These are phyloP conservation scores for Vireo altiloquus DNA, from an alignment of 2,113 vertebrate genomes.

Conservation along the genomic window DNA sequence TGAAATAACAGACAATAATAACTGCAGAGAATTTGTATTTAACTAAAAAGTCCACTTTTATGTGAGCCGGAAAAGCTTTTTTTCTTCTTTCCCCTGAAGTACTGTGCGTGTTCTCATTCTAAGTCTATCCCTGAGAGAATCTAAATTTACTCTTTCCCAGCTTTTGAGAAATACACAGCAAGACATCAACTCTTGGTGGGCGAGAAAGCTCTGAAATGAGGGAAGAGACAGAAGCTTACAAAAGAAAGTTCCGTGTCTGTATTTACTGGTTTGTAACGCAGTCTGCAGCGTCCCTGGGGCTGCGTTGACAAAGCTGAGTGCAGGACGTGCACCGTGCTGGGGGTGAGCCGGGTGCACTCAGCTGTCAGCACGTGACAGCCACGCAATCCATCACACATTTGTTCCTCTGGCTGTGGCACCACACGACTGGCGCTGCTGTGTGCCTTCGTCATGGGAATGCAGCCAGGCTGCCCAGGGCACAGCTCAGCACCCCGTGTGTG, in stretches of 20 bases:
- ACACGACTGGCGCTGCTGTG: fast-evolving
- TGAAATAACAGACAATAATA: neutral
- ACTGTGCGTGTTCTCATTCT: neutral
- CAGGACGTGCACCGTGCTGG: neutral
- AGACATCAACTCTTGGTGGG: neutral
- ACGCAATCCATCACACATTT: neutral
- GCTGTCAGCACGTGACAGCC: neutral
- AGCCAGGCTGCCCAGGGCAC: neutral
- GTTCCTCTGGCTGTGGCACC: neutral
- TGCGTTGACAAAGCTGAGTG: neutral
- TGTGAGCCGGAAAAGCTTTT: neutral
- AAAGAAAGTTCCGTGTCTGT: neutral
- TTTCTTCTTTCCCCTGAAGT: neutral
- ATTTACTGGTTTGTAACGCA: neutral
- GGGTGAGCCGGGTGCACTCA: neutral
- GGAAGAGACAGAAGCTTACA: neutral
- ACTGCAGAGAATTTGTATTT: neutral
- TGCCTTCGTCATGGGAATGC: neutral
- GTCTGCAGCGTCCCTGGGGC: neutral
- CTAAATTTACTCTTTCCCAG: neutral
- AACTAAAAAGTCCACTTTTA: neutral
- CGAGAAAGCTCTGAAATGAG: neutral
- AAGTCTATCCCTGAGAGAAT: neutral
- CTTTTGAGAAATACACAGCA: neutral
- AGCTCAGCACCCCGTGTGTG: fast-evolving